These are phyloP conservation scores for Stictonetta naevosa DNA, from an alignment of 2,113 vertebrate species.

Conservation along the genomic window DNA sequence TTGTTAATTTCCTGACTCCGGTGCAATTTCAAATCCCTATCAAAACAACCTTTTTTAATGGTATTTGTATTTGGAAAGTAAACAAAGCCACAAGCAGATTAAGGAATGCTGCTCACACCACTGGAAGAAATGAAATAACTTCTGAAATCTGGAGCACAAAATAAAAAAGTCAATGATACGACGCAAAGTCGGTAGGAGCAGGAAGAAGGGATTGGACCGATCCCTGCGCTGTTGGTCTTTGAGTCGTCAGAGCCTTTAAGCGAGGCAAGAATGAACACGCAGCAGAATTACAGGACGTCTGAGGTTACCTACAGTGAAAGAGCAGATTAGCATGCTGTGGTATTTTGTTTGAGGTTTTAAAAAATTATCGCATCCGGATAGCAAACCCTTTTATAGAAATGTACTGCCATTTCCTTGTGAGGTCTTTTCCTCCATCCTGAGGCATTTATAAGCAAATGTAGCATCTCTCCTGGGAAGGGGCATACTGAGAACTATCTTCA, in stretches of 20 bases:
- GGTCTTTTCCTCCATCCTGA: background rate
- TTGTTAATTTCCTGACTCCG: background rate
- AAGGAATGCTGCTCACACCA: background rate
- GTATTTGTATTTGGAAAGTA: background rate
- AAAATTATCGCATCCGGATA: constrained; percentile 13
- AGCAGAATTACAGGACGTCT: background rate
- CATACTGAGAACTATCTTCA: background rate
- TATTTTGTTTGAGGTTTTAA: constrained; percentile 32
- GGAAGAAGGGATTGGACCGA: background rate
- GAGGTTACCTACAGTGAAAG: constrained; percentile 44
- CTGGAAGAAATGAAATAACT: background rate
- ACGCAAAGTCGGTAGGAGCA: background rate
- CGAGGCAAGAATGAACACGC: background rate
- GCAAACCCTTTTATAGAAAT: constrained; percentile 10
- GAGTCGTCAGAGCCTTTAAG: background rate
- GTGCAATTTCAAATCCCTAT: background rate
- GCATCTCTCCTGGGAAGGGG: background rate
- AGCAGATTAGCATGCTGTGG: constrained; percentile 47
- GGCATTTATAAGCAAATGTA: background rate
- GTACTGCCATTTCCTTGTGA: background rate
- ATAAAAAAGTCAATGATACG: background rate
- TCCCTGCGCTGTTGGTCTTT: background rate
- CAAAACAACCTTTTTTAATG: background rate
- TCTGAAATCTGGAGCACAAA: background rate
- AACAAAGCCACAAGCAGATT: background rate